Conservation (phyloP, 2,888 invertebrate genomes). For the Urechis unicinctus region DNA sequence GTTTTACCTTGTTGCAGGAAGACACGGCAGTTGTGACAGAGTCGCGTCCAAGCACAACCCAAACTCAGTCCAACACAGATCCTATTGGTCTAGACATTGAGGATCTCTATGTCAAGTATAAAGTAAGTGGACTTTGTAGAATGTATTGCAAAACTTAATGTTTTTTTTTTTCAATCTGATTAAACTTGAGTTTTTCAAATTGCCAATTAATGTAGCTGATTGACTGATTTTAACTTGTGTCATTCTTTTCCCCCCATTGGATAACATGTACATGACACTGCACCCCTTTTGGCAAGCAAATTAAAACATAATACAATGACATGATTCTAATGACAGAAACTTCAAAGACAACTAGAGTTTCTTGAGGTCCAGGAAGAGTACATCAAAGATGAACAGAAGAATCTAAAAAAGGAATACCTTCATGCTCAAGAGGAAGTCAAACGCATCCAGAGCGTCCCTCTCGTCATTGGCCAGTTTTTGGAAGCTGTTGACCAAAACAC, state of each 20-base stretch:
- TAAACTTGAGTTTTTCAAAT: too few species aligned
- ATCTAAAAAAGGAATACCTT: conserved; percentile 95
- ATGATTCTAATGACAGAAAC: conserved; percentile 65
- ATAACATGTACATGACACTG: too few species aligned
- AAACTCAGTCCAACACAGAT: conserved; percentile 44
- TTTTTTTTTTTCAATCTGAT: too few species aligned
- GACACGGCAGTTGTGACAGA: conserved; percentile 30
- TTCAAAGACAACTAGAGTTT: conserved; percentile 84
- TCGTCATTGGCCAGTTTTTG: conserved; percentile 97
- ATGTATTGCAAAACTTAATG: too few species aligned
- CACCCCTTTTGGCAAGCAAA: too few species aligned
- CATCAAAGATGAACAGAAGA: conserved; percentile 98
- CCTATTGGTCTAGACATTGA: conserved; percentile 67
- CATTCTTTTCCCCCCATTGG: too few species aligned
- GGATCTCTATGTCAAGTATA: conserved; percentile 92
- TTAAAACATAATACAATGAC: too few species aligned
- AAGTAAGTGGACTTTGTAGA: conserved; percentile 61
- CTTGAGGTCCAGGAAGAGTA: conserved; percentile 98
- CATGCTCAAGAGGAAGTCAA: conserved; percentile 94
- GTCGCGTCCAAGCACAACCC: conserved; percentile 36
- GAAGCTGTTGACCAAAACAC: conserved; percentile 99
- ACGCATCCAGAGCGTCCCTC: conserved; percentile 95
- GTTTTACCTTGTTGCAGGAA: too few species aligned
- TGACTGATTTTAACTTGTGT: too few species aligned
- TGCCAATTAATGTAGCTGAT: too few species aligned